Evolutionary conservation across 2,888 invertebrate genomes (phyloP), one percentile per base, ranked within the genome.

Genomic region (Rutpela maculata): DNA sequence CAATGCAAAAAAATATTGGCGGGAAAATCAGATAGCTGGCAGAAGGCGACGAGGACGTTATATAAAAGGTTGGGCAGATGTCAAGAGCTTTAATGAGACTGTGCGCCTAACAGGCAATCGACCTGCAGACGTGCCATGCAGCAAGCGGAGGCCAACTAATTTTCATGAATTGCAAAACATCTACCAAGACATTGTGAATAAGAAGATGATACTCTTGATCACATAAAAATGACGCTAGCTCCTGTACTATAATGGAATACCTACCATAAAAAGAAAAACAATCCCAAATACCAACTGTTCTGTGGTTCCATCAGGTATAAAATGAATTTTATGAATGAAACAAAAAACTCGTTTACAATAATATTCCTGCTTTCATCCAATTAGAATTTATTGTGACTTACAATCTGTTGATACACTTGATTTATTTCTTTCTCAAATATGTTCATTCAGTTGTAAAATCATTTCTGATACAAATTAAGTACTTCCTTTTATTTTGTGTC

Each of bases 391-490:
- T 60, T 67, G 76, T 70, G 71, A 78, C 62, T 71, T 77, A 66
- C 57, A 70, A 63, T 74, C 35, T 65, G 77, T 76, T 67, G 80
- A 72, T 70, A 78, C 80, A 78, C 74, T 80, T 74, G 78, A 80
- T 78, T 76, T 66, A 66, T 69, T 78, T 74, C 74, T 75, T 63
- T 68, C 70, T 63, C 68, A 65, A 78, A 76, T 80, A 76, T 60
- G 79, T 55, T 78, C 78, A 67, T 74, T 80, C 78, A 74, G 59
- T 78, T 78, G 76, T 80, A 65, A 80, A 80, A 76, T 75, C 72
- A 74, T 76, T 77, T 70, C 80, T 72, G 75, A 62, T 56, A 73
- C 72, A 65, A 79, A 79, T 79, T 77, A 75, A 70, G 73, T 75
- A 77, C 74, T 76, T 74, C 60, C 67, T 55, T 65, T 35, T 71